These are phyloP conservation scores for Monarcha castaneiventris DNA, from an alignment of 2,113 vertebrate genomes.

Conservation along the genomic window DNA sequence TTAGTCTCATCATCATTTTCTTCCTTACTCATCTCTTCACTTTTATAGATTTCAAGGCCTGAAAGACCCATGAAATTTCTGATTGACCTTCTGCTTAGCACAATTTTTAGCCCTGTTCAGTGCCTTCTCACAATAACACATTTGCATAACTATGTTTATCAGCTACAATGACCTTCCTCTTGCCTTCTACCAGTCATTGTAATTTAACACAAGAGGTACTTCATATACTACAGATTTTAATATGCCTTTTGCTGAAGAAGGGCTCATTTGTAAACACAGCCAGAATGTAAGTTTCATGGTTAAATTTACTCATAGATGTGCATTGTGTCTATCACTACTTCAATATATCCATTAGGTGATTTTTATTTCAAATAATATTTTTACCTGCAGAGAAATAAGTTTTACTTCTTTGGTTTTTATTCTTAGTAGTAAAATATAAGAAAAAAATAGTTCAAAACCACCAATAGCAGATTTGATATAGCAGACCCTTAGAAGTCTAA, in stretches of 20 bases:
- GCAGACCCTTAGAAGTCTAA: not conserved
- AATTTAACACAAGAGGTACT: constrained; percentile 37
- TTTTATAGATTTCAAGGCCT: not conserved
- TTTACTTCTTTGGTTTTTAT: not conserved
- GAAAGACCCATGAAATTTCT: not conserved
- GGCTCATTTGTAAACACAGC: not conserved
- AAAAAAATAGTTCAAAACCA: not conserved
- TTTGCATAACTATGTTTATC: constrained; percentile 59
- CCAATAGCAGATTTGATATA: not conserved
- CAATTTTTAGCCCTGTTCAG: constrained; percentile 22
- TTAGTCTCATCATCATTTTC: not conserved
- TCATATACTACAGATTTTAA: not conserved
- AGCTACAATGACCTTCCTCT: constrained; percentile 31
- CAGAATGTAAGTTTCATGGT: not conserved
- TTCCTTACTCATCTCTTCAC: not conserved
- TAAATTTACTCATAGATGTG: not conserved
- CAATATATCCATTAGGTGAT: not conserved
- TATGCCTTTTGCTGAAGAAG: not conserved
- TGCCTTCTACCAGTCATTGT: constrained; percentile 5
- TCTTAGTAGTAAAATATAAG: not conserved
- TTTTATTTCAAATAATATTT: not conserved
- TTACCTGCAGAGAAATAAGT: not conserved
- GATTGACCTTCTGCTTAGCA: constrained; percentile 10
- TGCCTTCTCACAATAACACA: constrained; percentile 20
- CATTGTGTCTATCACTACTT: not conserved